A percentile compares a stretch with the other conserved stretches of the same genome.
Evolutionary conservation across 2,888 invertebrate species (phyloP).

Genomic region (Dascillus cervinus): DNA sequence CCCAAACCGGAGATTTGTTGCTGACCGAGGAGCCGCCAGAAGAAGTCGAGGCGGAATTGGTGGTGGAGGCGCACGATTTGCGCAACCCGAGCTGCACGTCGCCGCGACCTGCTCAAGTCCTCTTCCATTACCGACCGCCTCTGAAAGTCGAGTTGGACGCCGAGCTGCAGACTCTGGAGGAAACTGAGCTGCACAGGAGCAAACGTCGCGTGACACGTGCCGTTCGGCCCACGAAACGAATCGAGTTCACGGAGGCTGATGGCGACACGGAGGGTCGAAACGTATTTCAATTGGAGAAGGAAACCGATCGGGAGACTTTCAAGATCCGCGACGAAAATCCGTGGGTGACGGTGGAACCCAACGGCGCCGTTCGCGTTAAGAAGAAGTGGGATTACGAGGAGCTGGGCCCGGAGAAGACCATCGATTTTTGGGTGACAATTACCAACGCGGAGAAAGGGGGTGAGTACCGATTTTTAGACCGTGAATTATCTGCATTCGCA

Average conservation of each 20-base stretch:
- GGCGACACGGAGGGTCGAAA: constrained; percentile 82
- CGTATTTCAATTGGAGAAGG: constrained; percentile 85
- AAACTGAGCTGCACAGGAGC: constrained; percentile 51
- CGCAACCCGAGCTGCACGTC: constrained; percentile 66
- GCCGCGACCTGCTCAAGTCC: constrained; percentile 63
- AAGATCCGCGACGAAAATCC: constrained; percentile 90
- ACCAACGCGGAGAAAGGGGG: constrained; percentile 84
- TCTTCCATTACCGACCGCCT: constrained; percentile 61
- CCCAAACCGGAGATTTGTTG: constrained; percentile 86
- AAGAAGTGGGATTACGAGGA: constrained; percentile 98
- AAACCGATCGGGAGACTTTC: constrained; percentile 86
- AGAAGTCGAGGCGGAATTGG: constrained; percentile 52
- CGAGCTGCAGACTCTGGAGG: constrained; percentile 46
- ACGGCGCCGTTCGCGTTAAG: constrained; percentile 86
- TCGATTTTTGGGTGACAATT: constrained; percentile 93
- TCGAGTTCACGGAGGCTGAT: constrained; percentile 86
- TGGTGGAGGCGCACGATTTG: constrained; percentile 77
- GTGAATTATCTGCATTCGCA: not conserved
- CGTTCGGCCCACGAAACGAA: constrained; percentile 89
- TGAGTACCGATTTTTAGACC: constrained; percentile 43
- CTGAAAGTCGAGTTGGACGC: constrained; percentile 52
- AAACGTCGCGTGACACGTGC: constrained; percentile 80
- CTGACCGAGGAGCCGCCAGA: constrained; percentile 70
- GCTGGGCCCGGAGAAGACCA: constrained; percentile 87
- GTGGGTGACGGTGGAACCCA: constrained; percentile 88